phyloP scores from a whole-genome alignment of 2,797 vertebrate genomes.

The Sparus aurata region DNA sequence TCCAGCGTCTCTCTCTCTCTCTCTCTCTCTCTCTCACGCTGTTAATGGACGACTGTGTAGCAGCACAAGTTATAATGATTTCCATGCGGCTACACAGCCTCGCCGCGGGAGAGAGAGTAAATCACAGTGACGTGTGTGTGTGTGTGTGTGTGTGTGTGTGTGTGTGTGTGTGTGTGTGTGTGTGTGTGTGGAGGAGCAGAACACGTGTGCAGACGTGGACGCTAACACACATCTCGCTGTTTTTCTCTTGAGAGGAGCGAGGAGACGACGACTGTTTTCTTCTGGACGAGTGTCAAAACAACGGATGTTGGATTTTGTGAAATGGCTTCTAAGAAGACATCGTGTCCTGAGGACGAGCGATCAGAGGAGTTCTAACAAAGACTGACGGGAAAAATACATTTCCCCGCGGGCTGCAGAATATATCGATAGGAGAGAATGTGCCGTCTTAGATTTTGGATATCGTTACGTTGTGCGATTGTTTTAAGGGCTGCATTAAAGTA shows the following conservation, averaged over 20 bases:
- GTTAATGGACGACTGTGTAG: constrained; percentile 81
- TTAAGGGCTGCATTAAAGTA: too few relatives aligned
- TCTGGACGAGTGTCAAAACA: constrained; percentile 5
- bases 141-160: constrained; percentile 35
- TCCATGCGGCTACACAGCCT: constrained; percentile 79
- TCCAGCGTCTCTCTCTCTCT: constrained; percentile 63
- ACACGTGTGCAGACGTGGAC: constrained; percentile 25
- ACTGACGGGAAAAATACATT: neutral
- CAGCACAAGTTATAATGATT: constrained; percentile 81
- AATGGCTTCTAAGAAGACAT: neutral
- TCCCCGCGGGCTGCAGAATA: too few relatives aligned
- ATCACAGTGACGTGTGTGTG: constrained; percentile 60
- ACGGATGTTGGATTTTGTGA: neutral
- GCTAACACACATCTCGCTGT: neutral
- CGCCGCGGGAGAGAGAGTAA: constrained; percentile 56
- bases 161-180: constrained; percentile 18
- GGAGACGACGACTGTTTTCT: neutral
- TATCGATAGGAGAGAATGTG: too few relatives aligned
- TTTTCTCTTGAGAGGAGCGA: constrained; percentile 25
- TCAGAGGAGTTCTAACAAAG: neutral
- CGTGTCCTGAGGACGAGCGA: too few relatives aligned
- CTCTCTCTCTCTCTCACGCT: constrained; percentile 68
- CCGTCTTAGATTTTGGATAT: too few relatives aligned
- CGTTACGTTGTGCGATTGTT: too few relatives aligned
- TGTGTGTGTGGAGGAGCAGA: constrained; percentile 8